Evolutionary conservation across 2,888 invertebrate species (phyloP).

Genomic region (Magallana nippona): DNA sequence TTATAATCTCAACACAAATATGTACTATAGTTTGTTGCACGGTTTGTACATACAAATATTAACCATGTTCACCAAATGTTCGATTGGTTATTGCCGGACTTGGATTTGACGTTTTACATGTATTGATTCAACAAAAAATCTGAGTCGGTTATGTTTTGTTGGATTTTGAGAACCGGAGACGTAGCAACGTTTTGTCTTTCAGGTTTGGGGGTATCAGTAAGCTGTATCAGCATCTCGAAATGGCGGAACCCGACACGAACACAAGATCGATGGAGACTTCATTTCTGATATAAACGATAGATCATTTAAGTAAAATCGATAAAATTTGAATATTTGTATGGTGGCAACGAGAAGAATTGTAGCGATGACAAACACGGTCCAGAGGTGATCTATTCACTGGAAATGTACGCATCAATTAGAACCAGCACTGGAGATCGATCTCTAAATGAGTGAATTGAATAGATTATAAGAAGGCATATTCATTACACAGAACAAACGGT

Average conservation of each 20-base stretch:
- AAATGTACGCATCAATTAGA: background rate
- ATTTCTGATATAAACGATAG: conserved; percentile 16
- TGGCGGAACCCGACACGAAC: background rate
- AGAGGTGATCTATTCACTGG: background rate
- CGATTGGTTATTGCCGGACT: no score
- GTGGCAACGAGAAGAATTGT: background rate
- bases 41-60: background rate
- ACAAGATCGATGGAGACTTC: conserved; percentile 8
- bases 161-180: background rate
- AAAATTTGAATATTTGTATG: conserved; percentile 15
- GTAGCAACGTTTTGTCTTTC: background rate
- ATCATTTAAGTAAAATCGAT: background rate
- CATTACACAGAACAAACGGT: background rate
- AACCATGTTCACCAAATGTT: background rate
- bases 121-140: no score
- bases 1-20: conserved; percentile 27
- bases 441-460: conserved; percentile 11
- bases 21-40: background rate
- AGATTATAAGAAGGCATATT: background rate
- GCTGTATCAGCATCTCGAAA: conserved; percentile 11
- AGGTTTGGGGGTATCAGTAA: background rate
- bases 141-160: no score
- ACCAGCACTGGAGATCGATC: background rate
- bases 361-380: background rate
- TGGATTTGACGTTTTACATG: no score